These are phyloP conservation scores for Phylloscopus collybita DNA, from an alignment of 2,797 vertebrate species.

Conservation along the genomic window DNA sequence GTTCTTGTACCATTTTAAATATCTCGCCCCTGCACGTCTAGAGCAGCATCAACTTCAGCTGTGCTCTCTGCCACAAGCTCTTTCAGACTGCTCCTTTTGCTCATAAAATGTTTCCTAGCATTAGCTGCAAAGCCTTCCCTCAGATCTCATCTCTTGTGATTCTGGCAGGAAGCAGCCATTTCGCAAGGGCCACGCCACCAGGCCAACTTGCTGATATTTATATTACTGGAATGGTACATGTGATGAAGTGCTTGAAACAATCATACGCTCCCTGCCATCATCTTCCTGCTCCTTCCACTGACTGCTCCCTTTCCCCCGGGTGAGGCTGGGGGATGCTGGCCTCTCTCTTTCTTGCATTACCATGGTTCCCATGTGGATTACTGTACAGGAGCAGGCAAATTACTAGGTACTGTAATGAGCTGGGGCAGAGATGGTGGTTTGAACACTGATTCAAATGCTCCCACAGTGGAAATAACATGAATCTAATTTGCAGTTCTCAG, in stretches of 20 bases:
- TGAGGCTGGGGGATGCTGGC: neutral
- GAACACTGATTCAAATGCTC: neutral
- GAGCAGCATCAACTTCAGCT: neutral
- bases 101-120: fast-evolving
- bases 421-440: slow-evolving; percentile 20
- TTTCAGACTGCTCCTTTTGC: neutral
- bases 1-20: neutral
- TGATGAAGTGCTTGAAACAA: neutral
- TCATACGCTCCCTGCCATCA: neutral
- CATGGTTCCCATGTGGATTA: neutral
- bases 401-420: neutral
- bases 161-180: neutral
- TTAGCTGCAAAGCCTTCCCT: neutral
- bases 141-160: neutral
- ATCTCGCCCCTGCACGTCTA: neutral
- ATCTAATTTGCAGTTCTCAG: neutral
- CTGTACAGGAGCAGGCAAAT: neutral
- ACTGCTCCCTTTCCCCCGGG: neutral
- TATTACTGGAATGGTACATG: neutral
- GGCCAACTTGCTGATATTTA: neutral
- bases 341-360: neutral
- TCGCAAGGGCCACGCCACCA: neutral
- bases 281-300: neutral
- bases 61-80: neutral
- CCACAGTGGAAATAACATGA: slow-evolving; percentile 18